phyloP scores from a whole-genome alignment of 2,113 vertebrate genomes.

The Pangasianodon gigas region DNA sequence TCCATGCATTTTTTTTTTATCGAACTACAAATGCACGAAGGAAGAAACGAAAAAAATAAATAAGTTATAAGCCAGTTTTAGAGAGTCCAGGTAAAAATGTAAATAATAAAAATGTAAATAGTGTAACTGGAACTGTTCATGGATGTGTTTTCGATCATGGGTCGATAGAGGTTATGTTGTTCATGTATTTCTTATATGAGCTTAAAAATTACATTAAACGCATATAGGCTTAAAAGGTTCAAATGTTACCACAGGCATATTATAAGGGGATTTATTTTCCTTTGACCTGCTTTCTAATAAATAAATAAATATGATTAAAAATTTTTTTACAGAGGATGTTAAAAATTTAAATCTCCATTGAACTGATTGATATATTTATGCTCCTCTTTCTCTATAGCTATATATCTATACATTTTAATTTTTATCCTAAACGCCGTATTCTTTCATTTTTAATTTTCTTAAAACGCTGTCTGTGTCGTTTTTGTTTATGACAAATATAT shows the following conservation, averaged over 20 bases:
- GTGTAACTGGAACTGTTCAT: neutral
- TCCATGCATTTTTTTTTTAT: neutral
- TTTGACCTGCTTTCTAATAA: neutral
- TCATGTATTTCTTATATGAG: neutral
- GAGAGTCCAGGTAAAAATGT: neutral
- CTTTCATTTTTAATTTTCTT: neutral
- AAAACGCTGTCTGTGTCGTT: neutral
- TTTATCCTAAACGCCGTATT: neutral
- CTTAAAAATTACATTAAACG: neutral
- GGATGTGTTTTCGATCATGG: neutral
- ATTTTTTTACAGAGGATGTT: neutral
- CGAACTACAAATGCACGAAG: constrained; percentile 32
- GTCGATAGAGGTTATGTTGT: neutral
- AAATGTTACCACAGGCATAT: neutral
- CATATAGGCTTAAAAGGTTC: neutral
- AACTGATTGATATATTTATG: neutral
- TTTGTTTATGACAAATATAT: neutral
- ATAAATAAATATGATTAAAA: neutral
- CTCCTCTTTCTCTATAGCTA: neutral
- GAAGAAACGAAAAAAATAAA: neutral
- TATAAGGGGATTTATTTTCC: neutral
- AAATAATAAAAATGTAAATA: neutral
- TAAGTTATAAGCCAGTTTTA: neutral
- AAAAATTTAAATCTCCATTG: neutral
- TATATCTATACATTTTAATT: neutral